These are phyloP conservation scores for Elmis aenea DNA, from an alignment of 2,888 invertebrate species.

Conservation along the genomic window DNA sequence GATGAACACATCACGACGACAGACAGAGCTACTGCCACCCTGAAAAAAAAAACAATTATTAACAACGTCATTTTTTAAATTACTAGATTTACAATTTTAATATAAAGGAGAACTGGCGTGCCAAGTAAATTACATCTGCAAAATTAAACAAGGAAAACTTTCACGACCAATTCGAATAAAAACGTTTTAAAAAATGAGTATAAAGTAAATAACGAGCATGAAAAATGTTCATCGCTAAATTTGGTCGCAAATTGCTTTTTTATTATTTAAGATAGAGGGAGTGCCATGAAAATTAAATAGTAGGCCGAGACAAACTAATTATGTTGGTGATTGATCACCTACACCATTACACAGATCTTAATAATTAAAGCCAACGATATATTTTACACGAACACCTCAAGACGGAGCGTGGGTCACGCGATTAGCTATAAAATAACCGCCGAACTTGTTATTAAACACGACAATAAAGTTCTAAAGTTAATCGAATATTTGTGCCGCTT, in stretches of 20 bases:
- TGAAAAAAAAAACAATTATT: conserved; percentile 31
- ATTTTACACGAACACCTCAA: conserved; percentile 25
- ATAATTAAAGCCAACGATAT: conserved; percentile 32
- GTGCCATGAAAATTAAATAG: conserved; percentile 14
- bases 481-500: no score
- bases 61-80: no score
- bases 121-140: no score
- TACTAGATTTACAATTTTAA: no score
- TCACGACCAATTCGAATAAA: no score
- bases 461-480: conserved; percentile 1
- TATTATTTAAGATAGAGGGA: conserved; percentile 1
- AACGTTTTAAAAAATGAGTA: no score
- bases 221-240: conserved; percentile 3
- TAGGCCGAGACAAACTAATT: conserved; percentile 28
- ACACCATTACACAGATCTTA: conserved; percentile 31
- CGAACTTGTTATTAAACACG: conserved; percentile 1
- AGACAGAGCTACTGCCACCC: conserved; percentile 34
- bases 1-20: conserved; percentile 33
- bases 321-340: conserved; percentile 32
- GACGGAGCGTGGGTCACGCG: conserved; percentile 34
- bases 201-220: no score
- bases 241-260: not conserved
- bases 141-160: no score
- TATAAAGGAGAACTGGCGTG: no score
- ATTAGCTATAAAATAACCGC: conserved; percentile 11